Conservation (phyloP, 1,140 invertebrate genomes). For the Gonatopus flavifemur region DNA sequence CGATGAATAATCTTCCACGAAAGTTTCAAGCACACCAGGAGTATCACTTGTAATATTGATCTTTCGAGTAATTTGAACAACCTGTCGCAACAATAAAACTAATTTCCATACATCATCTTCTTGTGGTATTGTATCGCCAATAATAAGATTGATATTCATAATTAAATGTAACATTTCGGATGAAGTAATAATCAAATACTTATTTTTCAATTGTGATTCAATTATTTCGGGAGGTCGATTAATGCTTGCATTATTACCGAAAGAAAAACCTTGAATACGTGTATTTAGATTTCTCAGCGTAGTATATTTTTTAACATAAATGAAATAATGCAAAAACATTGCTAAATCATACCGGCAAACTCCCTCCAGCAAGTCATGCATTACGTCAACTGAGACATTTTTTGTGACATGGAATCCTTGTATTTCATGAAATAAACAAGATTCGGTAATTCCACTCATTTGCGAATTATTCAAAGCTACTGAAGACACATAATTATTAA, state of each 20-base stretch:
- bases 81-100: background rate
- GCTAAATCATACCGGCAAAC: constrained; percentile 15
- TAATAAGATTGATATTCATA: background rate
- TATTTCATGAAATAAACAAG: background rate
- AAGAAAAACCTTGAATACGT: constrained; percentile 3
- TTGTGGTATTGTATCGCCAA: background rate
- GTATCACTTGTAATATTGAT: too few relatives aligned
- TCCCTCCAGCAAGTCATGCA: constrained; percentile 14
- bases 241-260: background rate
- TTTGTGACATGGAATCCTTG: constrained; percentile 7
- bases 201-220: background rate
- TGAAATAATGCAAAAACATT: constrained; percentile 10
- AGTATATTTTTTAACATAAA: constrained; percentile 10
- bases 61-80: background rate
- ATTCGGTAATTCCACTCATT: background rate
- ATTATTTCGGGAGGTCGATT: background rate
- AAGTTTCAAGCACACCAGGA: too few relatives aligned
- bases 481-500: background rate
- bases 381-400: constrained; percentile 12
- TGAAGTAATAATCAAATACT: background rate
- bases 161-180: background rate
- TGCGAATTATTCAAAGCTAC: background rate
- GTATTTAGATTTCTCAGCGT: constrained; percentile 8
- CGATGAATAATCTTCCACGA: too few relatives aligned
- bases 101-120: background rate